Evolutionary conservation across 2,888 invertebrate genomes (phyloP), one percentile per base, ranked within the genome.

Genomic region (Hipparchia sbordonii): DNA sequence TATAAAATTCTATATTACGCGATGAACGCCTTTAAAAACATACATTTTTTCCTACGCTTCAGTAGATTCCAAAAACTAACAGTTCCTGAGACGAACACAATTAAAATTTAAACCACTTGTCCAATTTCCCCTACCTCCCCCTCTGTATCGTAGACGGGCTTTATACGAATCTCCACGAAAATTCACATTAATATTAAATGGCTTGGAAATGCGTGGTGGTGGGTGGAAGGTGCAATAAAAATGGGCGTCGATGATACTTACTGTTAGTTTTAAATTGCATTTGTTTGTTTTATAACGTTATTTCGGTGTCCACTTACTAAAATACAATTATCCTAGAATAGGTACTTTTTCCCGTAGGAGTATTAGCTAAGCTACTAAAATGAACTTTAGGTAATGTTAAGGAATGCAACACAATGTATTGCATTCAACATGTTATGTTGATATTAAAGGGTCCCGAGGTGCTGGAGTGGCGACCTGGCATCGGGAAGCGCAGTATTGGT

Each of bases 181-280:
- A 93, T 94, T 93, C 94, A 93, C 94, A 94, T 94, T 94, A 94
- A 94, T 94, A 94, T 94, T 94, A 94, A 94, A 94, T 94, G 94
- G 94, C 92, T 93, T 91, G 94, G 94, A 94, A 94, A 93, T 93
- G 93, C 91, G 90, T 87, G 86, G 89, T 85, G 82, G 82, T 77
- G 76, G 80, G 76, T 69, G 79, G 82, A 80, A 82, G 85, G 85
- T 78, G 80, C 78, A 77, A 78, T 80, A 92, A 93, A 91, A 90
- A 91, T 88, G 82, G 89, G 87, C 84, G 84, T 61, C 69, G 69
- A 69, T 69, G 69, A 61, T 69, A 69, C 48, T 6, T 48, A 48
- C 52, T 61, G 52, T 69, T 69, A 52, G 69, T 48, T 69, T 69
- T 69, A 61, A 69, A 69, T 69, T 69, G 61, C 51, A 69, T 69